Evolutionary conservation across 2,888 invertebrate species (phyloP).

Genomic region (Ischnura elegans): DNA sequence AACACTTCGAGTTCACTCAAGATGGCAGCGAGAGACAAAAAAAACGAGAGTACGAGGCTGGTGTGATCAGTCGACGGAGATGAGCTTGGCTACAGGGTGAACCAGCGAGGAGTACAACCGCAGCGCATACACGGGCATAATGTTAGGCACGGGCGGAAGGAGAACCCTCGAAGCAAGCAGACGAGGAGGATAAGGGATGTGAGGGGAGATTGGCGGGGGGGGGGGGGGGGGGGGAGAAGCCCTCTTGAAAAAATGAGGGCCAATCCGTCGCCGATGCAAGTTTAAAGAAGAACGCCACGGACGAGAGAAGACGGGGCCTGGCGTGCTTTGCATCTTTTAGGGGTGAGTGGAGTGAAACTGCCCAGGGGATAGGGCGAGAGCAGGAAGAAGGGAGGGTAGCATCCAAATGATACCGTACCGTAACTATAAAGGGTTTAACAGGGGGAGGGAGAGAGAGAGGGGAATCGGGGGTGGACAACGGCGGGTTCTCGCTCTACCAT

Average conservation of each 20-base stretch:
- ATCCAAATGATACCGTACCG: slow-evolving; percentile 41
- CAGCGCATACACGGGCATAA: too few species aligned
- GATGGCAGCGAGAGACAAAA: too few species aligned
- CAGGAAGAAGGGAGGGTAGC: background rate
- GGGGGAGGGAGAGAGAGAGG: background rate
- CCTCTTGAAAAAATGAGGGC: slow-evolving; percentile 46
- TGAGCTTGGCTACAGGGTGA: too few species aligned
- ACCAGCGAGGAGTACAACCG: too few species aligned
- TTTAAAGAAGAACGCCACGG: slow-evolving; percentile 40
- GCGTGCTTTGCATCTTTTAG: slow-evolving; percentile 43
- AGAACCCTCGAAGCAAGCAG: too few species aligned
- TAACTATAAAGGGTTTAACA: slow-evolving; percentile 46
- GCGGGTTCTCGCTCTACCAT: slow-evolving; percentile 4
- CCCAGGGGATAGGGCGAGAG: background rate
- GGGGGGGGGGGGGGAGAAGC: background rate
- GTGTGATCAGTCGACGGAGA: too few species aligned
- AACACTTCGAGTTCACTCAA: too few species aligned
- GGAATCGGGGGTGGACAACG: background rate
- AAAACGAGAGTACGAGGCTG: too few species aligned
- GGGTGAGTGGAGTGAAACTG: slow-evolving; percentile 29
- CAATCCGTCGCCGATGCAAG: slow-evolving; percentile 56
- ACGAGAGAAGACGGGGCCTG: background rate
- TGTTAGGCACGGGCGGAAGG: too few species aligned
- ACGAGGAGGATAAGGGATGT: too few species aligned
- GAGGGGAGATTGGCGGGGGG: background rate